Evolutionary conservation across 2,888 invertebrate genomes (phyloP).

Genomic region (Boloria selene): DNA sequence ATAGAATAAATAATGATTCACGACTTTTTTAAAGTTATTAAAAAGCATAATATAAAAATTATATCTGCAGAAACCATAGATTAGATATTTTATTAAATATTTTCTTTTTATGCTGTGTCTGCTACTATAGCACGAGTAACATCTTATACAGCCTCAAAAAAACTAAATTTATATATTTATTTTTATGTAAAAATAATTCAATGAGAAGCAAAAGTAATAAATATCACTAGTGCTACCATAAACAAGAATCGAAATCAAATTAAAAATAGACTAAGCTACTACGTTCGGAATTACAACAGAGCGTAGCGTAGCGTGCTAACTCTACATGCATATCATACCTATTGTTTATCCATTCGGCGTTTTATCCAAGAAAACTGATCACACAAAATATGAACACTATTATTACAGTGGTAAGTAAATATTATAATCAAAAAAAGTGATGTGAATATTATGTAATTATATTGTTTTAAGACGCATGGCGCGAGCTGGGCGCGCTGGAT

Average conservation of each 20-base stretch:
- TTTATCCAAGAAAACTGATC: constrained; percentile 37
- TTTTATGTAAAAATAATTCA: not conserved
- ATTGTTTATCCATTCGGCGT: constrained; percentile 39
- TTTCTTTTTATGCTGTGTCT: constrained; percentile 4
- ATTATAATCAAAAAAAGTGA: constrained; percentile 35
- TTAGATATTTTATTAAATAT: constrained; percentile 3
- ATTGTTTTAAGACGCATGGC: constrained; percentile 61
- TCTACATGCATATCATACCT: constrained; percentile 38
- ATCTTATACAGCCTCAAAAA: not conserved
- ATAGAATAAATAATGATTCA: not conserved
- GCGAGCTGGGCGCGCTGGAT: constrained; percentile 66
- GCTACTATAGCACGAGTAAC: not conserved
- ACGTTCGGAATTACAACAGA: constrained; percentile 32
- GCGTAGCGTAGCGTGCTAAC: constrained; percentile 36
- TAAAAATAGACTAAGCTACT: constrained; percentile 29
- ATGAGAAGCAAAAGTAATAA: not conserved
- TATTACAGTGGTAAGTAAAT: constrained; percentile 38
- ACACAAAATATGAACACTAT: constrained; percentile 36
- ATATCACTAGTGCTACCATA: constrained; percentile 13
- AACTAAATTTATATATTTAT: not conserved
- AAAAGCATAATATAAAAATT: constrained; percentile 1
- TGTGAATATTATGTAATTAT: constrained; percentile 61
- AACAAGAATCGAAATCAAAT: constrained; percentile 16
- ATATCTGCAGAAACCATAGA: constrained; percentile 20
- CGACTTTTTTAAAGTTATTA: not conserved